phyloP scores from a whole-genome alignment of 2,797 vertebrate species.

The Crenichthys baileyi region DNA sequence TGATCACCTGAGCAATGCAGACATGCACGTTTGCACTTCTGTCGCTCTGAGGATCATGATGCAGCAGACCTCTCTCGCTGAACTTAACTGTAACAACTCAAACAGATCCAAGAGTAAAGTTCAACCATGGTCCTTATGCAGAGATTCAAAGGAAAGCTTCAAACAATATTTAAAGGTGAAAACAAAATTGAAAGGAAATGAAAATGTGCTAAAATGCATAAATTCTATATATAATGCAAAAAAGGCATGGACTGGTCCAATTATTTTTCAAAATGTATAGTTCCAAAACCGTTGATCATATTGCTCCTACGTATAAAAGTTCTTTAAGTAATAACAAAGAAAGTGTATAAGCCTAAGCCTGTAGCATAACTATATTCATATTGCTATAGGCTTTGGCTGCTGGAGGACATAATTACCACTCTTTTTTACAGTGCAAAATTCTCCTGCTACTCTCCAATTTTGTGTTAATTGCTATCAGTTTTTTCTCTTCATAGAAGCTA shows the following conservation, averaged over 20 bases:
- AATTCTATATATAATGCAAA: background rate
- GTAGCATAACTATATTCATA: too few relatives aligned
- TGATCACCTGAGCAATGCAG: conserved; percentile 40
- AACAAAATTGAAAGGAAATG: background rate
- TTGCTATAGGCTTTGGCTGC: too few relatives aligned
- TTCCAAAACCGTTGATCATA: too few relatives aligned
- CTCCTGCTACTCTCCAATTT: too few relatives aligned
- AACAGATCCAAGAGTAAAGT: background rate
- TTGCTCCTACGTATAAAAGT: too few relatives aligned
- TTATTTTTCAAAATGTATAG: too few relatives aligned
- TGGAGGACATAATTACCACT: too few relatives aligned
- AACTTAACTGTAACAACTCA: conserved; percentile 1
- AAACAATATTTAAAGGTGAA: background rate
- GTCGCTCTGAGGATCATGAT: background rate
- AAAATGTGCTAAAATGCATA: background rate
- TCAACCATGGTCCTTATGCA: background rate
- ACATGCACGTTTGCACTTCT: conserved; percentile 2
- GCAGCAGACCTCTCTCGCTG: background rate
- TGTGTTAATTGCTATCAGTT: too few relatives aligned
- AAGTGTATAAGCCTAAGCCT: too few relatives aligned
- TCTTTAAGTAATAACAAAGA: too few relatives aligned
- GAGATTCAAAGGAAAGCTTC: background rate
- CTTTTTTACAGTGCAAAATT: too few relatives aligned
- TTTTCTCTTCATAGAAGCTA: too few relatives aligned
- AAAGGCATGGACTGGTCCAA: background rate